Conservation (phyloP, 1,140 invertebrate genomes). For the Aphis gossypii region DNA sequence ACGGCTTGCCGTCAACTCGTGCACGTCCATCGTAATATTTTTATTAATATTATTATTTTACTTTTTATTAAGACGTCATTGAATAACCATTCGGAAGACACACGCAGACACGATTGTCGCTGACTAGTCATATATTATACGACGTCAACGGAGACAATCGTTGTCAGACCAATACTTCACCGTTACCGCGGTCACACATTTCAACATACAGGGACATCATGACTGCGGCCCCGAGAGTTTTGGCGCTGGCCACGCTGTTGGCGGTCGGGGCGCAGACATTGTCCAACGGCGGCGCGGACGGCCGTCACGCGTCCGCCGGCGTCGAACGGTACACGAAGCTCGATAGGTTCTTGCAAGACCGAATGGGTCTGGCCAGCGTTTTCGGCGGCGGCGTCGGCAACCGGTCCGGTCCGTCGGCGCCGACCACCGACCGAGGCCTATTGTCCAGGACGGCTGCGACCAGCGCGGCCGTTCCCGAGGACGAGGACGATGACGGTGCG, state of each 20-base stretch:
- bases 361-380: conserved; percentile 4
- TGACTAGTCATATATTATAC: neutral
- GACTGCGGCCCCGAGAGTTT: neutral
- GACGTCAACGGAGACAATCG: neutral
- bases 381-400: neutral
- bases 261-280: conserved; percentile 24
- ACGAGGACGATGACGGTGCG: neutral
- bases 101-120: neutral
- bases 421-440: conserved; percentile 1
- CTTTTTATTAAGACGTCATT: neutral
- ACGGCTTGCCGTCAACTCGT: neutral
- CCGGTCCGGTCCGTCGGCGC: neutral
- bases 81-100: neutral
- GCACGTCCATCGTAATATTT: neutral
- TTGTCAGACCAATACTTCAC: neutral
- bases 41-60: neutral
- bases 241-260: conserved; percentile 23
- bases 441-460: conserved; percentile 4
- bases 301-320: neutral
- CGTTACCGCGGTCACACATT: neutral
- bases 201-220: neutral
- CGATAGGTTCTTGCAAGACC: conserved; percentile 45
- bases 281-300: conserved; percentile 30
- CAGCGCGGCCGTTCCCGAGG: neutral
- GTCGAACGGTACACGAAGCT: conserved; percentile 11